phyloP scores from a whole-genome alignment of 2,797 vertebrate species.

The Phrynocephalus forsythii region DNA sequence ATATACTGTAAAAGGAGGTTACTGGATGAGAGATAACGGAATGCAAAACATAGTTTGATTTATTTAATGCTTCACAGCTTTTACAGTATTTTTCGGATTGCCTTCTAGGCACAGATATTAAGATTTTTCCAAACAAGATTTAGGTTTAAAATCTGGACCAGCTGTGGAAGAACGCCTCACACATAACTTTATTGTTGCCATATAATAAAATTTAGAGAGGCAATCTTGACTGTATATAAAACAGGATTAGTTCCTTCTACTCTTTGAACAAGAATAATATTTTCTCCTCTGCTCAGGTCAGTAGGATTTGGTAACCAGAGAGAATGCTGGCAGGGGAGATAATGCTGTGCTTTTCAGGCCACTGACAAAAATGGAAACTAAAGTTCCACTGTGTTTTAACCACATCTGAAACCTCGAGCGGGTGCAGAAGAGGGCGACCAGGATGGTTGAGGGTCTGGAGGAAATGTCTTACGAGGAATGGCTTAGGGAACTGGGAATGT shows the following conservation, averaged over 20 bases:
- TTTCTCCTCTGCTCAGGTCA: background rate
- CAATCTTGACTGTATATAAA: constrained; percentile 6
- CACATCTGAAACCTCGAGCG: too few species aligned
- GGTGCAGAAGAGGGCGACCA: too few species aligned
- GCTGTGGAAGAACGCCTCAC: background rate
- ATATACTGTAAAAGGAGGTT: constrained; percentile 61
- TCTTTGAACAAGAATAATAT: background rate
- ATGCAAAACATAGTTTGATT: constrained; percentile 68
- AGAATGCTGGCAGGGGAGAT: background rate
- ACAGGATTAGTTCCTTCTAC: background rate
- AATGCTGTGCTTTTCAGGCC: background rate
- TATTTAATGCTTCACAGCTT: constrained; percentile 61
- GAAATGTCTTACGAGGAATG: too few species aligned
- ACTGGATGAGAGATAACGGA: constrained; percentile 53
- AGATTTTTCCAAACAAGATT: constrained; percentile 26
- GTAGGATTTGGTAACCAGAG: background rate
- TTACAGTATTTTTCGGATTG: constrained; percentile 3
- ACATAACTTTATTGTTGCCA: background rate
- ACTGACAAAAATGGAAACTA: background rate
- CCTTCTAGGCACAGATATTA: constrained; percentile 23
- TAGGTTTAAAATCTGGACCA: constrained; percentile 7
- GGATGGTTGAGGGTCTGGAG: too few species aligned
- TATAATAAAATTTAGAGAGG: background rate
- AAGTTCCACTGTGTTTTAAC: background rate
- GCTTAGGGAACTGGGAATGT: too few species aligned